phyloP scores from a whole-genome alignment of 2,888 invertebrate species.

The Dusona sp. region DNA sequence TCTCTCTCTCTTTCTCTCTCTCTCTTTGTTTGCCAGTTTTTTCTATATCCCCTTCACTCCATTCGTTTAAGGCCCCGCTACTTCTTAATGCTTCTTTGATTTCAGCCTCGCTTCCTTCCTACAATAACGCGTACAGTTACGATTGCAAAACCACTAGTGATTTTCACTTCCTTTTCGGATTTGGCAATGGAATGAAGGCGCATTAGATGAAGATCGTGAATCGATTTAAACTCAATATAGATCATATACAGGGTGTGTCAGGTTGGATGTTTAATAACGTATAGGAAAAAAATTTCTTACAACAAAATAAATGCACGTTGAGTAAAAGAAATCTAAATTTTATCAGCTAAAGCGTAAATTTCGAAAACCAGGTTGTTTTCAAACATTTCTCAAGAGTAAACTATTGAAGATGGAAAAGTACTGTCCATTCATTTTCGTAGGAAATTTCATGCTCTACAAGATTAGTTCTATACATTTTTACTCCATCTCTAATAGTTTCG shows the following conservation, averaged over 20 bases:
- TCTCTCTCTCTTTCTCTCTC: not conserved
- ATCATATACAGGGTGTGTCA: not conserved
- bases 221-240: not conserved
- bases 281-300: not conserved
- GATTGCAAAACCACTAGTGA: not conserved
- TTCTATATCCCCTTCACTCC: not conserved
- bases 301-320: too few relatives aligned
- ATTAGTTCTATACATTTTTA: not conserved
- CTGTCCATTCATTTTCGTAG: not conserved
- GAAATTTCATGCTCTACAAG: not conserved
- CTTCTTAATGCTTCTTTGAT: not conserved
- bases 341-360: not conserved
- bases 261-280: not conserved
- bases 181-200: not conserved
- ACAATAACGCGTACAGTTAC: not conserved
- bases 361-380: not conserved
- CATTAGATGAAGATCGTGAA: not conserved
- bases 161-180: not conserved
- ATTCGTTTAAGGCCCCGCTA: not conserved
- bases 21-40: not conserved
- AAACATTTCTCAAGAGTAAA: not conserved
- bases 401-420: not conserved
- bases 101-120: constrained; percentile 19
- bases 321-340: not conserved
- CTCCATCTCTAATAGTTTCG: not conserved